phyloP scores from a whole-genome alignment of 2,888 invertebrate species.

The Hypena proboscidalis region DNA sequence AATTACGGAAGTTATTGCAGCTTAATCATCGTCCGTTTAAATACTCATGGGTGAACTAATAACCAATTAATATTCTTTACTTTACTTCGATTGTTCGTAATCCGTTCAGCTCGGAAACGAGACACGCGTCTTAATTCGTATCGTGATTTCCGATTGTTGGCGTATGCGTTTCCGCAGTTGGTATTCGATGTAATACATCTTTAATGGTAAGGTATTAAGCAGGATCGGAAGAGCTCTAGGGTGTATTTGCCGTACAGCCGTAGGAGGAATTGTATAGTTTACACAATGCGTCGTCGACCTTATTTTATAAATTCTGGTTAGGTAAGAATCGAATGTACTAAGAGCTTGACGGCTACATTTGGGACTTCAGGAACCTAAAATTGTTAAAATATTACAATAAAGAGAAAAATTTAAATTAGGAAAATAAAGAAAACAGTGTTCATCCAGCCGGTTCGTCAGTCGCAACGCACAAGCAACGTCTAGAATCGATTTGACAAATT shows the following conservation, averaged over 20 bases:
- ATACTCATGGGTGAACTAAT: constrained; percentile 15
- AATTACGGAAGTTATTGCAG: neutral
- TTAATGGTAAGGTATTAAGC: too few species aligned
- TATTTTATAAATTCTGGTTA: too few species aligned
- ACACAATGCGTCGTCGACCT: too few species aligned
- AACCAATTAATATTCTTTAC: constrained; percentile 15
- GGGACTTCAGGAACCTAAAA: too few species aligned
- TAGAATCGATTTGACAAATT: constrained; percentile 58
- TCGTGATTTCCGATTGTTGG: constrained; percentile 17
- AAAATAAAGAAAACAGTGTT: constrained; percentile 28
- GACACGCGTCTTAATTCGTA: constrained; percentile 11
- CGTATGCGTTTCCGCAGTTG: constrained; percentile 17
- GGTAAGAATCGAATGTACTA: too few species aligned
- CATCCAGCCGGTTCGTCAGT: constrained; percentile 28
- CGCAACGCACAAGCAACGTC: constrained; percentile 37
- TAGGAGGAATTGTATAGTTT: too few species aligned
- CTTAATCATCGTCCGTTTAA: constrained; percentile 1
- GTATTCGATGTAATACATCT: constrained; percentile 8
- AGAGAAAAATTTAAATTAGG: constrained; percentile 3
- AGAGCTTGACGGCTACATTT: too few species aligned
- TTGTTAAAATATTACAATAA: neutral
- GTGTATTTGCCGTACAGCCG: too few species aligned
- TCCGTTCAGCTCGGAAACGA: constrained; percentile 11
- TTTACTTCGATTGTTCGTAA: constrained; percentile 22
- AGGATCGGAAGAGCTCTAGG: neutral